Evolutionary conservation across 2,888 invertebrate species (phyloP).

Genomic region (Tillus elongatus): DNA sequence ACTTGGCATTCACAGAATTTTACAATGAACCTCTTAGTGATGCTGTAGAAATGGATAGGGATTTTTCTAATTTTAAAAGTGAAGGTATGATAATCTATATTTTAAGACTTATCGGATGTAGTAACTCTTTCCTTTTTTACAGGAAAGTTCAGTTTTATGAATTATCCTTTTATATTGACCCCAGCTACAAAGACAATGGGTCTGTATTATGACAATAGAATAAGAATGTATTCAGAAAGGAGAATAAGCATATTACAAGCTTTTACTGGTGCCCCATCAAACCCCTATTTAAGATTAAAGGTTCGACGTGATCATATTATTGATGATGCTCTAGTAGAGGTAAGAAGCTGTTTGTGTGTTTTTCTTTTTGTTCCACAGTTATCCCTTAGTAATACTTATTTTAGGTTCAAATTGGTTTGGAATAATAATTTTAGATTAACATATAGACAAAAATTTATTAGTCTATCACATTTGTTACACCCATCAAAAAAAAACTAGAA

Average conservation of each 20-base stretch:
- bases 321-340: conserved; percentile 85
- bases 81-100: conserved; percentile 44
- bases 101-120: too few relatives aligned
- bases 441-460: too few relatives aligned
- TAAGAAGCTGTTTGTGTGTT: too few relatives aligned
- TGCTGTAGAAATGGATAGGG: conserved; percentile 86
- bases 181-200: conserved; percentile 87
- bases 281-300: conserved; percentile 76
- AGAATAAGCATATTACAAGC: conserved; percentile 77
- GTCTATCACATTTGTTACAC: too few relatives aligned
- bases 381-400: too few relatives aligned
- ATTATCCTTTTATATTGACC: conserved; percentile 82
- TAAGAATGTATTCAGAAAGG: conserved; percentile 89
- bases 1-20: conserved; percentile 80
- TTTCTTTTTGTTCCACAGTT: too few relatives aligned
- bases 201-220: conserved; percentile 87
- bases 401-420: neutral
- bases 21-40: conserved; percentile 92
- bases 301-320: conserved; percentile 79
- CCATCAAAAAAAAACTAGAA: too few relatives aligned
- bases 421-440: neutral
- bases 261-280: conserved; percentile 70
- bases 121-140: conserved; percentile 31
- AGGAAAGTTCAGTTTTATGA: conserved; percentile 79
- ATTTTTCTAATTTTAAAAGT: conserved; percentile 82